Evolutionary conservation across 2,113 vertebrate genomes (phyloP), one percentile per base, ranked within the genome.

Genomic region (Jacana jacana): DNA sequence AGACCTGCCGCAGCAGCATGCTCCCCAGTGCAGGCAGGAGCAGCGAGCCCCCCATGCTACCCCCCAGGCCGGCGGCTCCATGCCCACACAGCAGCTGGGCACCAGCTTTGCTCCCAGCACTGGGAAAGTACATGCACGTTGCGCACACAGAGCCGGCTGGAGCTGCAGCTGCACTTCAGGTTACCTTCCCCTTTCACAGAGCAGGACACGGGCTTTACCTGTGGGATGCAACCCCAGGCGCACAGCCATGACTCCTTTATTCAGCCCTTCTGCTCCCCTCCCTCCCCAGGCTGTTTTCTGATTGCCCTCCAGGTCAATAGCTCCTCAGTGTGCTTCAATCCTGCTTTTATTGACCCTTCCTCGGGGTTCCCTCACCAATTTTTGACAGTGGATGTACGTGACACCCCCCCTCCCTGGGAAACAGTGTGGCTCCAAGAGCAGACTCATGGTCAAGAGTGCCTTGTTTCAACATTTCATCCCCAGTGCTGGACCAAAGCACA

Each of bases 221-320:
- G 88, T 37, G 18, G 51, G 37, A 4, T 9, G 31, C 51, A 66
- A 69, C 48, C 13, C 19, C 5, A 1, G 73, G 22, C 51, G 61
- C 82, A 13, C 5, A 8, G 51, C 44, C 55, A 48, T 4, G 0
- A 46, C 42, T 63, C 0, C 0, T 33, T 18, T 20, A 3, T 3
- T 25, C 81, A n/a, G 20, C 42, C 75, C 52, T 75, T 30, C 60
- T 37, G n/a, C 80, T 69, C 58, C 54, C 22, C 15, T 58, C 22
- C 27, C 20, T 80, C 30, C 64, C 13, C 73, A 44, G 0, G 0
- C 81, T 33, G 22, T 30, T 68, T 9, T 49, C 46, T 28, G 12
- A 14, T 15, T 23, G 61, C 31, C 31, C 61, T 78, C 73, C 22
- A 37, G 28, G 12, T n/a, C 2, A 0, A 42, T 17, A 91, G 70